Evolutionary conservation across 2,888 invertebrate species (phyloP).

Genomic region (Frankliniella intonsa): DNA sequence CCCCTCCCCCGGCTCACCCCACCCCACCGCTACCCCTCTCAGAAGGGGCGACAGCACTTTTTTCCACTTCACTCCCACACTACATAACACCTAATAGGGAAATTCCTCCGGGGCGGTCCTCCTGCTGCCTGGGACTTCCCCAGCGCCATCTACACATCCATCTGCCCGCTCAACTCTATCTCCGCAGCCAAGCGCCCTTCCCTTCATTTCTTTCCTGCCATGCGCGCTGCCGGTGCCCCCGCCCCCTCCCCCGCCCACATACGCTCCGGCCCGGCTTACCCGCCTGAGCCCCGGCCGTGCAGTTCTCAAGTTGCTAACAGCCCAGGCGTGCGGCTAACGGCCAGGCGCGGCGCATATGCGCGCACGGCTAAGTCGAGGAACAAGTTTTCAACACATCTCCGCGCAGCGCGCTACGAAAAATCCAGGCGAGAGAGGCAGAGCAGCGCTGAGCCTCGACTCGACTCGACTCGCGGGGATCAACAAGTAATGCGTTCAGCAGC

Average conservation of each 20-base stretch:
- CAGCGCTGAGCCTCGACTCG: neutral
- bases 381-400: too few relatives aligned
- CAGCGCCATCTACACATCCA: too few relatives aligned
- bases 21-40: neutral
- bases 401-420: too few relatives aligned
- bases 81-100: slow-evolving; percentile 3
- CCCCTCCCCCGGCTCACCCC: neutral
- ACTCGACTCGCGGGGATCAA: neutral
- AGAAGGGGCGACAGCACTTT: neutral
- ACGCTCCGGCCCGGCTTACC: neutral
- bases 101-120: neutral
- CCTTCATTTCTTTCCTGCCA: too few relatives aligned
- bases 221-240: neutral
- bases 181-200: too few relatives aligned
- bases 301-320: neutral
- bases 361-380: too few relatives aligned
- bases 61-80: slow-evolving; percentile 1
- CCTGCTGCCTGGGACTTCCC: too few relatives aligned
- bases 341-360: too few relatives aligned
- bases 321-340: neutral
- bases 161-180: too few relatives aligned
- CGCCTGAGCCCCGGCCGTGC: too few relatives aligned
- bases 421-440: neutral
- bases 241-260: neutral
- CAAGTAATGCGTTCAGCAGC: neutral